A percentile compares a stretch with the other conserved stretches of the same genome.
Evolutionary conservation across 2,797 vertebrate species (phyloP).

Genomic region (Loris lydekkerianus): DNA sequence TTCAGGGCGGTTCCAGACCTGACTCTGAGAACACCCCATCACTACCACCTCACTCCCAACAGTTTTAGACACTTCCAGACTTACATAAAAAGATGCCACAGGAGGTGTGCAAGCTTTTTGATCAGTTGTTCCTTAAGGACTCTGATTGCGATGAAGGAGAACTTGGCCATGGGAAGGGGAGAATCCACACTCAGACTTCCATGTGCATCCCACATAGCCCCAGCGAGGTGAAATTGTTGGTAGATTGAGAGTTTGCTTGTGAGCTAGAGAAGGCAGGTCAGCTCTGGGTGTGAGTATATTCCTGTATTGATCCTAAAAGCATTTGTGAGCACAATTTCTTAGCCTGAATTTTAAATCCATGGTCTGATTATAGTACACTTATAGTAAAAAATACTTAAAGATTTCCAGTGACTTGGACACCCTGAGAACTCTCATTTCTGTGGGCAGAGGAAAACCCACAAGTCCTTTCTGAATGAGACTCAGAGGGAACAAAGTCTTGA

Average conservation of each 20-base stretch:
- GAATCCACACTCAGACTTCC: background rate
- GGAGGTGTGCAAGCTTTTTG: background rate
- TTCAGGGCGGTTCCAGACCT: background rate
- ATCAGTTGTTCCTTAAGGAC: background rate
- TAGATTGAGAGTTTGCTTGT: background rate
- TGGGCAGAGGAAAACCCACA: background rate
- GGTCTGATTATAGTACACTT: background rate
- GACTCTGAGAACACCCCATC: background rate
- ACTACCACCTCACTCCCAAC: background rate
- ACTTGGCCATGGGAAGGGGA: background rate
- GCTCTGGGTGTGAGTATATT: background rate
- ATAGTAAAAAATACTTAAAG: conserved; percentile 44
- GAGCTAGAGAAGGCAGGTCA: background rate
- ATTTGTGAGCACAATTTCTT: background rate
- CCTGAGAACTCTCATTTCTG: background rate
- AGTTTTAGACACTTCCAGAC: background rate
- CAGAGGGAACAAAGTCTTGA: conserved; percentile 9
- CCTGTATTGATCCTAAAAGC: background rate
- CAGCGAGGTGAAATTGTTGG: background rate
- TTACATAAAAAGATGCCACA: background rate
- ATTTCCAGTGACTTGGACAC: conserved; percentile 55
- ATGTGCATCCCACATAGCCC: too few species aligned
- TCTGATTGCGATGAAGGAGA: background rate
- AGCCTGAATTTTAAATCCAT: background rate
- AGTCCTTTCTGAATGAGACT: conserved; percentile 10